Conservation (phyloP, 2,113 vertebrate genomes). For the Crotophaga sulcirostris region DNA sequence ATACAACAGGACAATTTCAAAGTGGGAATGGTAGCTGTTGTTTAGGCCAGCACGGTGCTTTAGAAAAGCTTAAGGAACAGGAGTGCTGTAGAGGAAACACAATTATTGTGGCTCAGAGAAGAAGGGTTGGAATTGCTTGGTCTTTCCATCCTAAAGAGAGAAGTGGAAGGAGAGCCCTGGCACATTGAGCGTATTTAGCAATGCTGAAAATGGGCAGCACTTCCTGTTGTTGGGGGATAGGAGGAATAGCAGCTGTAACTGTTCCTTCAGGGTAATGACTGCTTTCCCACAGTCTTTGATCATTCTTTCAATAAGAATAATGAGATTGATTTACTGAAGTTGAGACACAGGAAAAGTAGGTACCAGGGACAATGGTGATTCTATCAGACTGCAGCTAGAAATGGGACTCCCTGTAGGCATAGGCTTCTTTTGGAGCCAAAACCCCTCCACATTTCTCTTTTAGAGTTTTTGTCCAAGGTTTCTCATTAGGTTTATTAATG, state of each 20-base stretch:
- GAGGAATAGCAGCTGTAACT: neutral
- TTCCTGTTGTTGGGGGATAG: neutral
- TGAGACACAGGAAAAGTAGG: neutral
- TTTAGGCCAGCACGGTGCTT: neutral
- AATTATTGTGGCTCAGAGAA: neutral
- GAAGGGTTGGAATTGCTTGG: neutral
- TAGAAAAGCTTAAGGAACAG: neutral
- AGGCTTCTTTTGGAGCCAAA: neutral
- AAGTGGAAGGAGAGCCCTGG: neutral
- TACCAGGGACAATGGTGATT: neutral
- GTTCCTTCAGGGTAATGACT: constrained; percentile 6
- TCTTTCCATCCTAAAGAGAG: neutral
- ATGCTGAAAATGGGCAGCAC: neutral
- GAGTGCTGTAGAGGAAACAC: neutral
- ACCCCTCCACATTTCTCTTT: neutral
- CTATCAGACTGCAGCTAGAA: neutral
- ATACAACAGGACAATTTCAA: neutral
- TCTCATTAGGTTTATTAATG: neutral
- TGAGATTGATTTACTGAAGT: neutral
- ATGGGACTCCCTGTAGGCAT: neutral
- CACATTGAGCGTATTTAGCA: neutral
- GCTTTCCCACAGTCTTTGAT: neutral
- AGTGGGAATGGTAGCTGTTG: neutral
- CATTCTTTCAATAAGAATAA: constrained; percentile 24
- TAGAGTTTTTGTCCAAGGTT: neutral